Evolutionary conservation across 2,113 vertebrate species (phyloP).

Genomic region (Onychostruthus taczanowskii): DNA sequence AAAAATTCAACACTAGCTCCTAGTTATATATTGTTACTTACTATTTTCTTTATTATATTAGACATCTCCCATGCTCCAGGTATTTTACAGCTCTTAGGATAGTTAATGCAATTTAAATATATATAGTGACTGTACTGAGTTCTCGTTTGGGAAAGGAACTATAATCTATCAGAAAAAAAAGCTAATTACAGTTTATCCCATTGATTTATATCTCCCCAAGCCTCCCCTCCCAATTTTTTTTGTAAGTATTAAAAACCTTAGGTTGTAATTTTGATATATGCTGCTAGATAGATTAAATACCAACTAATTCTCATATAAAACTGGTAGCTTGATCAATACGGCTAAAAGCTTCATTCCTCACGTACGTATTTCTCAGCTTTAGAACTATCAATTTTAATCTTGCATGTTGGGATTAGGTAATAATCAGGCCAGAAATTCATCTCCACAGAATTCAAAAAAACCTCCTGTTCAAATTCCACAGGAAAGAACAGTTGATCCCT

Average conservation of each 20-base stretch:
- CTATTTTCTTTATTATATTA: constrained; percentile 54
- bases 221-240: constrained; percentile 21
- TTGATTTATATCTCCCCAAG: constrained; percentile 46
- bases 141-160: neutral
- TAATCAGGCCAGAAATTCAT: neutral
- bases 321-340: constrained; percentile 44
- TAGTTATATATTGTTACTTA: constrained; percentile 36
- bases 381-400: constrained; percentile 26
- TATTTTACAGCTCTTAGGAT: constrained; percentile 44
- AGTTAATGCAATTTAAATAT: constrained; percentile 55
- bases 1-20: constrained; percentile 26
- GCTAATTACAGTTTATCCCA: constrained; percentile 37
- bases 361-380: neutral
- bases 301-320: constrained; percentile 41
- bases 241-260: constrained; percentile 6
- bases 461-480: neutral
- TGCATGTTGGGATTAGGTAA: neutral
- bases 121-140: constrained; percentile 8
- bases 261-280: constrained; percentile 43
- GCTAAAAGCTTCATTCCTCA: constrained; percentile 18
- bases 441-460: neutral
- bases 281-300: constrained; percentile 45
- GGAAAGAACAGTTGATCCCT: neutral
- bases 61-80: constrained; percentile 26
- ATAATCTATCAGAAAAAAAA: constrained; percentile 39